Evolutionary conservation across 2,888 invertebrate genomes (phyloP), one percentile per base, ranked within the genome.

Genomic region (Labia minor): DNA sequence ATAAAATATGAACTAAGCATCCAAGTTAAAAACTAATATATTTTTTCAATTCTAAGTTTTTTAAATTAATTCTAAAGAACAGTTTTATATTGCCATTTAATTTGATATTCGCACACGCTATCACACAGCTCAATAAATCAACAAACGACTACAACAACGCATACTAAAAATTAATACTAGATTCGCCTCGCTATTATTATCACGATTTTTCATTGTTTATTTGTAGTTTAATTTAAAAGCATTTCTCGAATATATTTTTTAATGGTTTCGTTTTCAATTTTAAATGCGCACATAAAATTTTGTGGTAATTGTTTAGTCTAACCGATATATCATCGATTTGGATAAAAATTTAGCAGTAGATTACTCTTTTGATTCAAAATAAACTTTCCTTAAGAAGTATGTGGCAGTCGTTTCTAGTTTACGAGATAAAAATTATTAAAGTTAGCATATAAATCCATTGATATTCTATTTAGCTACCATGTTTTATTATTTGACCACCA

Each of bases 71-170:
- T 49, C n/a, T 14, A 49, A 26, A 26, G 3, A 26, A 26, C 8
- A 8, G n/a, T 49, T 49, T 49, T 49, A n/a, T 49, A 49, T 49
- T 49, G 49, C 49, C 16, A 49, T 49, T 49, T 49, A 49, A 49
- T 16, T 49, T 49, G 16, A 49, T 49, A 10, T n/a, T 14, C 49
- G 49, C 49, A 49, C 49, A 49, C 49, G 3, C 49, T 49, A 49
- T 49, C 49, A 49, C 49, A 49, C 49, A 49, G 49, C 16, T 49
- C 49, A 49, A 49, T 49, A 49, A 49, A 10, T 49, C 49, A 49
- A 49, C 49, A 49, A 49, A 49, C 14, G 49, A 49, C 49, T 49
- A 49, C 49, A 49, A 49, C 49, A 49, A 49, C 49, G 49, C 49
- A 14, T 49, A n/a, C 49, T 49, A 49, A 8, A n/a, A 16, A 49